phyloP scores from a whole-genome alignment of 2,797 vertebrate genomes.

The Enteromius radiatus region DNA sequence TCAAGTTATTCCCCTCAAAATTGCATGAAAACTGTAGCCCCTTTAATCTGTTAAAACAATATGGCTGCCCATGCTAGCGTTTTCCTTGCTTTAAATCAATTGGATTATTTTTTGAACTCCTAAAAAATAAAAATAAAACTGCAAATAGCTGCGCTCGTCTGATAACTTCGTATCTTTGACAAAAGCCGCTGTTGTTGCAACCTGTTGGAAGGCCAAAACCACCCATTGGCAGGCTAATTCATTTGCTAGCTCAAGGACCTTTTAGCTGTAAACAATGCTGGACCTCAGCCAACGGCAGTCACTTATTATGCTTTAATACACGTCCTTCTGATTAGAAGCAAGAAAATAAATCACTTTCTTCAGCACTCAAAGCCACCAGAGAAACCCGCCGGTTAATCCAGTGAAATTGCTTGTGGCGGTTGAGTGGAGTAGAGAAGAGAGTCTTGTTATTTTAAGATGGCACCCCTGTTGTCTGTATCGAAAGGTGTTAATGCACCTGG shows the following conservation, averaged over 20 bases:
- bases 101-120: constrained; percentile 37
- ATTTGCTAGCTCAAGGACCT: constrained; percentile 60
- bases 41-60: constrained; percentile 69
- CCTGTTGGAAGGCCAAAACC: constrained; percentile 68
- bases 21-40: constrained; percentile 70
- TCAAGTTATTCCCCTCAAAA: constrained; percentile 75
- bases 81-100: constrained; percentile 33
- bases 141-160: constrained; percentile 57
- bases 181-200: constrained; percentile 57
- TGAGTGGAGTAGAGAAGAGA: constrained; percentile 38
- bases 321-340: constrained; percentile 67
- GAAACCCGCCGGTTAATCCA: constrained; percentile 52
- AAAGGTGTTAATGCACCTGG: constrained; percentile 67
- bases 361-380: constrained; percentile 50
- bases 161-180: constrained; percentile 43
- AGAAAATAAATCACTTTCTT: constrained; percentile 51
- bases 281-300: constrained; percentile 63
- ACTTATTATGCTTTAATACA: constrained; percentile 46
- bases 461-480: constrained; percentile 53
- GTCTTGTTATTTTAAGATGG: constrained; percentile 59
- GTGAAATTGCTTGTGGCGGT: constrained; percentile 48
- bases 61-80: constrained; percentile 23
- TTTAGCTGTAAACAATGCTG: constrained; percentile 72
- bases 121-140: constrained; percentile 41
- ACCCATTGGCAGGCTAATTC: constrained; percentile 64